Evolutionary conservation across 2,888 invertebrate genomes (phyloP), one percentile per base, ranked within the genome.

Genomic region (Habrosyne pyritoides): DNA sequence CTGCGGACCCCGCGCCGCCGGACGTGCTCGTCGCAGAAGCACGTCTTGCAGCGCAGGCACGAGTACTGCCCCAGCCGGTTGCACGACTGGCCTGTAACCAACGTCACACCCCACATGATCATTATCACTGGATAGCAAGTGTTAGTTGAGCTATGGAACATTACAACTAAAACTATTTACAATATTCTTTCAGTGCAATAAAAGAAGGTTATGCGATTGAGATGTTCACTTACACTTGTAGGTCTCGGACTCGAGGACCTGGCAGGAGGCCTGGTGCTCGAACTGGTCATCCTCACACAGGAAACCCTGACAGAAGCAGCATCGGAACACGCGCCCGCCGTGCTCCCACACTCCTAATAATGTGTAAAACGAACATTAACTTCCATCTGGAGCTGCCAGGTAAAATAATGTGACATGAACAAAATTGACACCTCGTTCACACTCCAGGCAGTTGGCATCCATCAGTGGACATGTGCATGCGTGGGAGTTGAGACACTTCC

Each of bases 11-110:
- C 88, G 60, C 80, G 77, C 61, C 99, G 95, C 55, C 96, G 94
- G 59, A 99, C 98, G 90, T 99, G 99, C 90, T 99, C 99, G 75
- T 98, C 98, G 87, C 99, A 99, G 90, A 97, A 99, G 87, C 98
- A 99, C 2, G 96, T 96, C 92, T 99, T 99, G 92, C 99, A 99
- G 75, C 97, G 95, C 75, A 99, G 93, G 84, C 99, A 99, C 3
- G 98, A 98, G 91, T 98, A 98, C 91, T 99, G 98, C 0, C 99
- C 98, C 61, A 98, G 92, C 60, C 96, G 96, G 93, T 99, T 99
- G 87, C 99, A 99, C 0, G 98, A 98, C 84, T 97, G 96, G 86
- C 97, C 97, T 97, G 83, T 54, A 84, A 57, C 24, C 51, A 0
- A 24, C 12, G 21, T 47, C 49, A 53, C 12, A 21, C 47, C 3